Evolutionary conservation across 2,888 invertebrate species (phyloP).

Genomic region (Lymantria monacha): DNA sequence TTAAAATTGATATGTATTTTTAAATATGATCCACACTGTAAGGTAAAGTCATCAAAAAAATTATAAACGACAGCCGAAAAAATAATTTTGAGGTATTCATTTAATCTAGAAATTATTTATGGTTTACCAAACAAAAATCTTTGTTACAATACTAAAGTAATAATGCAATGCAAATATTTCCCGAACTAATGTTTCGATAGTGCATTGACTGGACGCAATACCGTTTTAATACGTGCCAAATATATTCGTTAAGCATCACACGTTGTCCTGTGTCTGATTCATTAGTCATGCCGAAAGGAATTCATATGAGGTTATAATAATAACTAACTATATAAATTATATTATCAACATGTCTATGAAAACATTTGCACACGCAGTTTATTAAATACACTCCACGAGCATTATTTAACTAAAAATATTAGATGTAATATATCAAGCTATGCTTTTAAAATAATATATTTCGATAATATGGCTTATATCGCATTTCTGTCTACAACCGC

Average conservation of each 20-base stretch:
- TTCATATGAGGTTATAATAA: slow-evolving; percentile 12
- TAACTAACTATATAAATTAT: slow-evolving; percentile 29
- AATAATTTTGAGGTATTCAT: slow-evolving; percentile 15
- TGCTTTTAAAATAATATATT: slow-evolving; percentile 36
- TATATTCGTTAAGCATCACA: slow-evolving; percentile 4
- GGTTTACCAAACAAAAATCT: background rate
- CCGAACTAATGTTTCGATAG: background rate
- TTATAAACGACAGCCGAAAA: slow-evolving; percentile 9
- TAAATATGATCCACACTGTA: slow-evolving; percentile 43
- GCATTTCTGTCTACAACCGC: slow-evolving; percentile 23
- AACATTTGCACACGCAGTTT: slow-evolving; percentile 23
- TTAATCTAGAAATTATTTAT: background rate
- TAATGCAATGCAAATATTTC: slow-evolving; percentile 2
- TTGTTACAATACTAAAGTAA: background rate
- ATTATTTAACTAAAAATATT: slow-evolving; percentile 29
- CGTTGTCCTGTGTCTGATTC: too few species aligned
- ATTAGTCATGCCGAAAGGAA: too few species aligned
- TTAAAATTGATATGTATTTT: slow-evolving; percentile 68
- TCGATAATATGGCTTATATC: slow-evolving; percentile 33
- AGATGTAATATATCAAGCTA: slow-evolving; percentile 32
- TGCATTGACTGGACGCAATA: slow-evolving; percentile 1
- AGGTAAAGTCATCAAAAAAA: slow-evolving; percentile 1
- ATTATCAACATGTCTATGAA: slow-evolving; percentile 36
- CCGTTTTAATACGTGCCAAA: slow-evolving; percentile 22
- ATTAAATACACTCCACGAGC: slow-evolving; percentile 32